Percentiles rank a stretch among this genome's conserved stretches.
phyloP scores from a whole-genome alignment of 2,113 vertebrate species.

The Odocoileus virginianus region DNA sequence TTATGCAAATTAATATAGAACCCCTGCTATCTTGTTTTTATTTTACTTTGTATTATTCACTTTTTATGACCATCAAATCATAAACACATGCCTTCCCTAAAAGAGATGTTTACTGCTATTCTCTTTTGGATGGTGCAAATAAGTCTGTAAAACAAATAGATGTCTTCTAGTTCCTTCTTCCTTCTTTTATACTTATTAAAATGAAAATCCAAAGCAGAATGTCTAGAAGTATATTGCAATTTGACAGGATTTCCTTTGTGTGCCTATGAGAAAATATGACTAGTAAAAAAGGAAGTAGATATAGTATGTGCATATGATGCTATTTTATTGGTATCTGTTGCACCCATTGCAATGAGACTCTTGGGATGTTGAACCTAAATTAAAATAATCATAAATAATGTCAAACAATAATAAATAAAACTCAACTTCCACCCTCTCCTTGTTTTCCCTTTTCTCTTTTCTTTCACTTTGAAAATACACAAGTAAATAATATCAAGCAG shows the following conservation, averaged over 20 bases:
- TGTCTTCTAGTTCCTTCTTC: background rate
- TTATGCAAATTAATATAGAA: background rate
- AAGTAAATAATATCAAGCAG: background rate
- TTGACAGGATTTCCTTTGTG: constrained; percentile 38
- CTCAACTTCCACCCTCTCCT: background rate
- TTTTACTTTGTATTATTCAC: background rate
- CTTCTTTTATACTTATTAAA: constrained; percentile 34
- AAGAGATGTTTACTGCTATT: background rate
- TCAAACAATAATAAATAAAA: constrained; percentile 38
- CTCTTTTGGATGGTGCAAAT: background rate
- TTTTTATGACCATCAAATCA: background rate
- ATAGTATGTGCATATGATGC: background rate
- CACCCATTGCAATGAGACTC: constrained; percentile 1
- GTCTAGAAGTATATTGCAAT: background rate
- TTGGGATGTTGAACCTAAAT: constrained; percentile 2
- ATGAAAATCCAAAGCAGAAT: constrained; percentile 30
- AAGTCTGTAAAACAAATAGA: background rate
- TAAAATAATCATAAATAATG: constrained; percentile 42
- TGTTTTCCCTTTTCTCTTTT: background rate
- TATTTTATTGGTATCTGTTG: constrained; percentile 37
- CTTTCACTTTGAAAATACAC: background rate
- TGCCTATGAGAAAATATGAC: constrained; percentile 26
- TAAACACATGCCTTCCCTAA: background rate
- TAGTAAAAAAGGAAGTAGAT: background rate
- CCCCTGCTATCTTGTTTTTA: background rate